phyloP scores from a whole-genome alignment of 2,113 vertebrate genomes.

The Meleagris gallopavo region DNA sequence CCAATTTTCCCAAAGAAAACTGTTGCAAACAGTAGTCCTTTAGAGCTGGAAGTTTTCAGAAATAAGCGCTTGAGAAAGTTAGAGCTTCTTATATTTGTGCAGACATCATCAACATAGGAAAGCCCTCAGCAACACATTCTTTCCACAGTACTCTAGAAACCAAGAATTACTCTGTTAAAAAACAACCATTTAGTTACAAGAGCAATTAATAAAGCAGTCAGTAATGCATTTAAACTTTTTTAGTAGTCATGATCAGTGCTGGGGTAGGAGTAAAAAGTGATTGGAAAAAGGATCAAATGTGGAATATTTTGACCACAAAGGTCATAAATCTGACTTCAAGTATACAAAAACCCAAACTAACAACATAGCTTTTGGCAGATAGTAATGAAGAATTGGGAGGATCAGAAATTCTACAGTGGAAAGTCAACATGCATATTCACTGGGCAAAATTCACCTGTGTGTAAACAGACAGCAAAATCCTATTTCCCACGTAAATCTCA shows the following conservation, averaged over 20 bases:
- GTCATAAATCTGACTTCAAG: neutral
- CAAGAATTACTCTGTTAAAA: neutral
- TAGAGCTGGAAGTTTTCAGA: neutral
- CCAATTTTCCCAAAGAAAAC: neutral
- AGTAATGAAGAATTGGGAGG: neutral
- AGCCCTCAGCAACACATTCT: neutral
- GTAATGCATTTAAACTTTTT: neutral
- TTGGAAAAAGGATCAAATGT: neutral
- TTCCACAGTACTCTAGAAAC: neutral
- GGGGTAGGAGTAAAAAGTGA: neutral
- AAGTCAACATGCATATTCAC: conserved; percentile 31
- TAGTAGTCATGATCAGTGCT: neutral
- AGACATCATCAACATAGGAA: neutral
- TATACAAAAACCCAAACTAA: neutral
- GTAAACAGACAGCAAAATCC: neutral
- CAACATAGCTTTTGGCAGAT: conserved; percentile 9
- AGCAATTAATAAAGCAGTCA: neutral
- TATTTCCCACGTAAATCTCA: neutral
- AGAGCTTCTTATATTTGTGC: neutral
- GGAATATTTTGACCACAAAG: conserved; percentile 1
- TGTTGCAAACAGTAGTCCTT: neutral
- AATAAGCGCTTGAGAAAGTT: neutral
- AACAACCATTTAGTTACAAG: neutral
- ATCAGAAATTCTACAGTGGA: conserved; percentile 37
- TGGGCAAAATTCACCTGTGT: neutral